phyloP scores from a whole-genome alignment of 2,797 vertebrate species.

The Tangara arthus region DNA sequence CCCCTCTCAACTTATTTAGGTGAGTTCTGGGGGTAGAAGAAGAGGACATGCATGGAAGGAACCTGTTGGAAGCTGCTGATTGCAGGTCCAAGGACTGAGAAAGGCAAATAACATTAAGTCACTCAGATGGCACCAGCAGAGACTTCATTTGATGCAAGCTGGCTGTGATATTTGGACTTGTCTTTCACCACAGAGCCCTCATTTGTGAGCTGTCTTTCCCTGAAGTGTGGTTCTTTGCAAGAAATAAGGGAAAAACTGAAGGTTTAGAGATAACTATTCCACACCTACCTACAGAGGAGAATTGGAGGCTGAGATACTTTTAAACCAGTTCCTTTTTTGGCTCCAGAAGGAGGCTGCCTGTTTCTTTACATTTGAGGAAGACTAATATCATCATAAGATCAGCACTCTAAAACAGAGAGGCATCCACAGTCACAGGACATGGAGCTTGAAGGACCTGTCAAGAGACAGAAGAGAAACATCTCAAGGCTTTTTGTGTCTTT shows the following conservation, averaged over 20 bases:
- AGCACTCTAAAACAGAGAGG: background rate
- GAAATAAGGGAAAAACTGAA: background rate
- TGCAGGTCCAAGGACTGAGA: background rate
- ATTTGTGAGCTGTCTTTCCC: background rate
- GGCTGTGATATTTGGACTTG: background rate
- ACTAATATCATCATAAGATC: background rate
- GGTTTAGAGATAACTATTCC: background rate
- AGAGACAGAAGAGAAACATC: background rate
- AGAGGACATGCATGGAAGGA: background rate
- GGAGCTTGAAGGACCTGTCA: background rate
- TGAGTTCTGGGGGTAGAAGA: background rate
- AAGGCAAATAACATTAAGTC: background rate
- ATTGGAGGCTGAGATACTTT: background rate
- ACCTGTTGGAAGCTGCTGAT: background rate
- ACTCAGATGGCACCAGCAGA: background rate
- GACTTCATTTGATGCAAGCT: background rate
- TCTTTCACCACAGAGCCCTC: background rate
- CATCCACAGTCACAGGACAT: background rate
- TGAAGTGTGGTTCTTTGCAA: background rate
- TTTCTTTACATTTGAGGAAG: background rate
- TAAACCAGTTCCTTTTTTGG: background rate
- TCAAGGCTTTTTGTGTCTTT: background rate
- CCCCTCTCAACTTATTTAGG: background rate
- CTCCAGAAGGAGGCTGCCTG: background rate
- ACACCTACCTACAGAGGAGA: background rate